Conservation (phyloP, 2,888 invertebrate species). For the Caenorhabditis sp. region DNA sequence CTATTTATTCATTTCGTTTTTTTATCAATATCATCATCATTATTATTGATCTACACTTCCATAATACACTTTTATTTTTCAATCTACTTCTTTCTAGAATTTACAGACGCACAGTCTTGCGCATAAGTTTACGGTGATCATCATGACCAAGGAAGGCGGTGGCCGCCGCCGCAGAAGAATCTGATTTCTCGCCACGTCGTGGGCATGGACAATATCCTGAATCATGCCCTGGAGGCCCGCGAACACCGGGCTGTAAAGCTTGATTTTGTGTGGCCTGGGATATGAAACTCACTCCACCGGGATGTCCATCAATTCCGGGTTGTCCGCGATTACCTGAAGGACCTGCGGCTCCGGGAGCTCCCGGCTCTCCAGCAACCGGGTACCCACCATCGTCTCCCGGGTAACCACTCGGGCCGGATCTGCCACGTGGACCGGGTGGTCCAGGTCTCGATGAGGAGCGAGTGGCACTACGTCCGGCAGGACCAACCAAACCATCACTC, state of each 20-base stretch:
- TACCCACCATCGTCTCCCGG: conserved; percentile 28
- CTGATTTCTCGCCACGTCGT: conserved; percentile 5
- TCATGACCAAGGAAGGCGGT: too few species aligned
- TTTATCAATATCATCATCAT: too few species aligned
- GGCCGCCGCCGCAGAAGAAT: too few species aligned
- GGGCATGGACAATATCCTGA: conserved; percentile 38
- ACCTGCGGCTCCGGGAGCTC: conserved; percentile 15
- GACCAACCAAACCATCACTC: conserved; percentile 16
- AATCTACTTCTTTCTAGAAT: too few species aligned
- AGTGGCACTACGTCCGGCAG: conserved; percentile 26
- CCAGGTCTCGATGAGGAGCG: conserved; percentile 18
- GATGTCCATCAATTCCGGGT: conserved; percentile 28
- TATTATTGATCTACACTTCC: too few species aligned
- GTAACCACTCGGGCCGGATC: conserved; percentile 16
- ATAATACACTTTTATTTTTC: too few species aligned
- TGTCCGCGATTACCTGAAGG: conserved; percentile 17
- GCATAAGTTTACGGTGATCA: too few species aligned
- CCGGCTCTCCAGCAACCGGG: conserved; percentile 16
- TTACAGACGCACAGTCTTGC: too few species aligned
- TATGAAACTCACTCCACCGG: conserved; percentile 19
- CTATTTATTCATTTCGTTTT: too few species aligned
- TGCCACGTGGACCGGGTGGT: conserved; percentile 15
- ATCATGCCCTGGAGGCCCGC: conserved; percentile 25
- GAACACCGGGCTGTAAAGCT: conserved; percentile 19
- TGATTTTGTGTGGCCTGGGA: background rate